These are phyloP conservation scores for Pangasius krempfi DNA, from an alignment of 2,797 vertebrate genomes.

Conservation along the genomic window DNA sequence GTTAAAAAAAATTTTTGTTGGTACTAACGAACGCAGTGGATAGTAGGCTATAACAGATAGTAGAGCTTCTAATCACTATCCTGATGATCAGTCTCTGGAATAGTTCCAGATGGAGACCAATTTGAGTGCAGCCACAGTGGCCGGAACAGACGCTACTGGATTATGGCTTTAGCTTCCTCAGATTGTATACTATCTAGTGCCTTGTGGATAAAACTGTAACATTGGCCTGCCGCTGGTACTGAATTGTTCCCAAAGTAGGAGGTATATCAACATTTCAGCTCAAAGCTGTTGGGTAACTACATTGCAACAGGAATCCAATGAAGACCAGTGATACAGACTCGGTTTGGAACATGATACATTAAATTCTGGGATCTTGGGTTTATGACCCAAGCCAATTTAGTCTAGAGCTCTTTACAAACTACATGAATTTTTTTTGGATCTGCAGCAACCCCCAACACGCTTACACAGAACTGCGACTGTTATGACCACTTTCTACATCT, in stretches of 20 bases:
- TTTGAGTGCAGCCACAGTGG: conserved; percentile 21
- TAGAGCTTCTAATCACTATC: background rate
- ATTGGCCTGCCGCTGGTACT: conserved; percentile 1
- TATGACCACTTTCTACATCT: background rate
- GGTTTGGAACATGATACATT: background rate
- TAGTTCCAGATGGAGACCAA: conserved; percentile 15
- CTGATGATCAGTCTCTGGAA: conserved; percentile 16
- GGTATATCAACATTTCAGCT: background rate
- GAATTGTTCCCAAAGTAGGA: conserved; percentile 20
- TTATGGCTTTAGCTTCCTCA: conserved; percentile 37
- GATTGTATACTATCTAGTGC: conserved; percentile 6
- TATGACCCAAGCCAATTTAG: background rate
- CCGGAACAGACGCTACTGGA: conserved; percentile 21
- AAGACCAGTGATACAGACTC: background rate
- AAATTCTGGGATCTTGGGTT: conserved; percentile 17
- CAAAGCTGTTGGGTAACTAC: background rate
- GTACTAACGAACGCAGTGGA: conserved; percentile 5
- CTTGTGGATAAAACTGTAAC: conserved; percentile 4
- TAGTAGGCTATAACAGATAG: conserved; percentile 2
- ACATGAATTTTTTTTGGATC: background rate
- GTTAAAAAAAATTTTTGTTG: background rate
- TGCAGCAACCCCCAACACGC: background rate
- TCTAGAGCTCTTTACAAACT: background rate
- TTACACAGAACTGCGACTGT: background rate
- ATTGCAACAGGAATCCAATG: background rate